A percentile compares a stretch with the other conserved stretches of the same genome.
These are phyloP conservation scores for Sebastes cheni DNA, from an alignment of 2,797 vertebrate species.

Conservation along the genomic window DNA sequence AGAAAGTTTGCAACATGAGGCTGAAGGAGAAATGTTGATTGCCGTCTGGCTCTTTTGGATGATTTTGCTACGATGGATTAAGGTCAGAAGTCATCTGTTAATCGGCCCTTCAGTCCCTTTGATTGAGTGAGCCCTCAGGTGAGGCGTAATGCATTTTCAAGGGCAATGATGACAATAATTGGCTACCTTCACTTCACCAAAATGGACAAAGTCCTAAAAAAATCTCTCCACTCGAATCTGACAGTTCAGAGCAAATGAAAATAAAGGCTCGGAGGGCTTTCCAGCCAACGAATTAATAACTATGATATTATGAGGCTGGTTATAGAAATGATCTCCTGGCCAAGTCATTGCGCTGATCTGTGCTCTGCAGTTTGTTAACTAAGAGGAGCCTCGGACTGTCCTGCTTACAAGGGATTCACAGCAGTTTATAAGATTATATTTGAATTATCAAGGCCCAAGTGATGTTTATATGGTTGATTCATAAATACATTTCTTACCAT, in stretches of 20 bases:
- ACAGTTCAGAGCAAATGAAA: slow-evolving; percentile 74
- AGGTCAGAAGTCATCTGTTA: slow-evolving; percentile 69
- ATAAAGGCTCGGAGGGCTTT: slow-evolving; percentile 59
- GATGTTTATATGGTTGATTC: background rate
- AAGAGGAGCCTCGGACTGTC: slow-evolving; percentile 5
- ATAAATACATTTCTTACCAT: background rate
- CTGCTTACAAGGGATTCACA: background rate
- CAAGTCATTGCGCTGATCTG: slow-evolving; percentile 44
- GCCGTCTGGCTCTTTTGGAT: slow-evolving; percentile 28
- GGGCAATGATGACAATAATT: slow-evolving; percentile 80
- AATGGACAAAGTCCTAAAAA: slow-evolving; percentile 68
- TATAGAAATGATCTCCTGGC: slow-evolving; percentile 52
- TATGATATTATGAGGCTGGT: slow-evolving; percentile 59
- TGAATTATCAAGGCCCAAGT: background rate
- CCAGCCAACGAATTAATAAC: slow-evolving; percentile 64
- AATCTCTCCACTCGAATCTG: slow-evolving; percentile 71
- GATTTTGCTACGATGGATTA: slow-evolving; percentile 56
- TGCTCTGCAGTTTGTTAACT: slow-evolving; percentile 37
- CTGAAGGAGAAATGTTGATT: slow-evolving; percentile 37
- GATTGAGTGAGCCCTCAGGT: slow-evolving; percentile 81
- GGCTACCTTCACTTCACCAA: slow-evolving; percentile 74
- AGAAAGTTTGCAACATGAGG: slow-evolving; percentile 46
- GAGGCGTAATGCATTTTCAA: slow-evolving; percentile 82
- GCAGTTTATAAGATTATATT: background rate
- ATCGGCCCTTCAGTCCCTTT: slow-evolving; percentile 69